Evolutionary conservation across 2,888 invertebrate species (phyloP), one percentile per base, ranked within the genome.

Genomic region (Napeogenes inachia): DNA sequence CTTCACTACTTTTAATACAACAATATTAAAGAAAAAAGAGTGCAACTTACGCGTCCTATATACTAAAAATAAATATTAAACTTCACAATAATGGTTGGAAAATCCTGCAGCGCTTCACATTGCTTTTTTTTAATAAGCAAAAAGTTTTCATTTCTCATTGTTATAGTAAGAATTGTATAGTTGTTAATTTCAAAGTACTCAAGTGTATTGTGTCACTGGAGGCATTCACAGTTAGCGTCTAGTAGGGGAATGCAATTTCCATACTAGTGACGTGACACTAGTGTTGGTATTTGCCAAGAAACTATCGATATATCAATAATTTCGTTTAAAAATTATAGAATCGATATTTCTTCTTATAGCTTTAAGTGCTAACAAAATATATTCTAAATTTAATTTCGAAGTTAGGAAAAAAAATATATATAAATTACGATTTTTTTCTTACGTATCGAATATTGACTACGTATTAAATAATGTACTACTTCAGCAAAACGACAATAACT

Each of bases 181-280:
- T 65, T 71, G 76, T 77, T 80, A 81, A 83, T 80, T 81, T 75
- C 69, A 76, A 76, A 75, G 76, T 77, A 77, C 81, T 79, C 76
- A 75, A 73, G 71, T 75, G 77, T 77, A 81, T 78, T 78, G 79
- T 83, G 79, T 77, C 78, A 70, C 68, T 50, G 21, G 80, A 73
- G 79, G 79, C 81, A 82, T 87, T 85, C 83, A 85, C 80, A 81
- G 74, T 78, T 76, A 74, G 77, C 77, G 77, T 75, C 81, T 81
- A 77, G 76, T 70, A 68, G 71, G 79, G 79, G 82, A 84, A 84
- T 82, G 79, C 78, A 84, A 85, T 86, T 85, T 79, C 75, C 79
- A 71, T 68, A 67, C 73, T 66, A 79, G 73, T 76, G 78, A 73
- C 70, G 67, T 71, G 66, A 71, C 69, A 69, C 69, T 55, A 65